Evolutionary conservation across 2,888 invertebrate species (phyloP).

Genomic region (Phoronis australis): DNA sequence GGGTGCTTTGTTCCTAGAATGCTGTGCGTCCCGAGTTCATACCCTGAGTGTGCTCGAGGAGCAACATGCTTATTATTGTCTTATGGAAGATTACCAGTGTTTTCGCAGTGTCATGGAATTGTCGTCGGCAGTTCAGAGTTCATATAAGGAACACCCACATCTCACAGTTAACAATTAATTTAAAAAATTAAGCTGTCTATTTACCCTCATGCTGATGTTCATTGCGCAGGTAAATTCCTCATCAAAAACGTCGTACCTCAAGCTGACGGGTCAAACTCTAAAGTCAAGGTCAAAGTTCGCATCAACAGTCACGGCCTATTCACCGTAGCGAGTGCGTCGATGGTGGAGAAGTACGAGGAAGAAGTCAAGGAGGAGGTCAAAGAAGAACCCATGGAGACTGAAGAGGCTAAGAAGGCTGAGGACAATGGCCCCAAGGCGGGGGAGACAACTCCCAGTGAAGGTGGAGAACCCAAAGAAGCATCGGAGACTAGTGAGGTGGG

Average conservation of each 20-base stretch:
- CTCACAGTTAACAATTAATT: too few relatives aligned
- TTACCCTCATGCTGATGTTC: too few relatives aligned
- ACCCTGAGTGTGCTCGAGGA: too few relatives aligned
- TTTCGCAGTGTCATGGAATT: too few relatives aligned
- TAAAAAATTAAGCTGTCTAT: too few relatives aligned
- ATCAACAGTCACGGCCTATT: slow-evolving; percentile 92
- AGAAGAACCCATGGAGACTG: slow-evolving; percentile 40
- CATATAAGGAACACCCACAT: too few relatives aligned
- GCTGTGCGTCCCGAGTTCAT: too few relatives aligned
- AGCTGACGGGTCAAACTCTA: slow-evolving; percentile 83
- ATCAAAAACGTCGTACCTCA: slow-evolving; percentile 67
- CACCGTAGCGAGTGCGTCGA: slow-evolving; percentile 75
- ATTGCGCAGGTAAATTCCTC: slow-evolving; percentile 49
- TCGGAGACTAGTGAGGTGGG: slow-evolving; percentile 3
- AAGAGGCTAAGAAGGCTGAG: slow-evolving; percentile 15
- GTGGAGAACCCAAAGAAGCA: slow-evolving; percentile 21
- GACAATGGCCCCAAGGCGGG: slow-evolving; percentile 5
- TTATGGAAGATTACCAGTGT: too few relatives aligned
- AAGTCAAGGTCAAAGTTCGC: slow-evolving; percentile 92
- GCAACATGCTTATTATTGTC: too few relatives aligned
- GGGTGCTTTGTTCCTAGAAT: too few relatives aligned
- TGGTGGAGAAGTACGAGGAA: slow-evolving; percentile 46
- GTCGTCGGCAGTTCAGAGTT: too few relatives aligned
- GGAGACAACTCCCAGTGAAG: slow-evolving; percentile 21
- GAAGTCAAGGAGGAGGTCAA: slow-evolving; percentile 17